Conservation (phyloP, 2,797 vertebrate species). For the Helicolenus hilgendorfi region DNA sequence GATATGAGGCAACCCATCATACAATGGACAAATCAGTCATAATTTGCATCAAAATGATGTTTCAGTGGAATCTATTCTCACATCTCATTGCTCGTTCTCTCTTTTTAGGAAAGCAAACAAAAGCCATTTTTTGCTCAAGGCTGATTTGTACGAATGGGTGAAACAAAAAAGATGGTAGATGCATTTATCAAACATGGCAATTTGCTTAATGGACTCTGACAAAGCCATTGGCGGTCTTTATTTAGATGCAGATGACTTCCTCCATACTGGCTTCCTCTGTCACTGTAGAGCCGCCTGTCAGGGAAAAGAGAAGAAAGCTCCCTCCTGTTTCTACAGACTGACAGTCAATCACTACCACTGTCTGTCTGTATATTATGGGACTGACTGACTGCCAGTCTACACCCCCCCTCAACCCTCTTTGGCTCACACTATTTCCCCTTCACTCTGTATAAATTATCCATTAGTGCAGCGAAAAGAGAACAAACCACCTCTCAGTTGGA, state of each 20-base stretch:
- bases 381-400: constrained; percentile 46
- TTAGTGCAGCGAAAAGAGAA: constrained; percentile 49
- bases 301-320: constrained; percentile 40
- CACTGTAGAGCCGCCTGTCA: constrained; percentile 66
- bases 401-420: constrained; percentile 42
- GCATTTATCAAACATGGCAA: constrained; percentile 88
- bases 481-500: constrained; percentile 21
- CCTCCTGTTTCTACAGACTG: constrained; percentile 64
- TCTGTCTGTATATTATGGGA: constrained; percentile 39
- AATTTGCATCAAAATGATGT: constrained; percentile 64
- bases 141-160: constrained; percentile 65
- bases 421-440: constrained; percentile 51
- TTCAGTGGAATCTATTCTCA: constrained; percentile 33
- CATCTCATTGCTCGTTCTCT: constrained; percentile 22
- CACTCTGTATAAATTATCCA: constrained; percentile 57
- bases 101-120: constrained; percentile 66
- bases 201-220: constrained; percentile 90
- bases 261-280: constrained; percentile 77
- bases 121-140: constrained; percentile 62
- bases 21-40: constrained; percentile 44
- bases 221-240: constrained; percentile 87
- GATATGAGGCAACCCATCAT: constrained; percentile 24
- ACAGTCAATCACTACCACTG: constrained; percentile 71
- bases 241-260: constrained; percentile 89
- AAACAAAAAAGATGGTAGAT: constrained; percentile 71